phyloP scores from a whole-genome alignment of 2,888 invertebrate species.

The Trachelus troglodyta region DNA sequence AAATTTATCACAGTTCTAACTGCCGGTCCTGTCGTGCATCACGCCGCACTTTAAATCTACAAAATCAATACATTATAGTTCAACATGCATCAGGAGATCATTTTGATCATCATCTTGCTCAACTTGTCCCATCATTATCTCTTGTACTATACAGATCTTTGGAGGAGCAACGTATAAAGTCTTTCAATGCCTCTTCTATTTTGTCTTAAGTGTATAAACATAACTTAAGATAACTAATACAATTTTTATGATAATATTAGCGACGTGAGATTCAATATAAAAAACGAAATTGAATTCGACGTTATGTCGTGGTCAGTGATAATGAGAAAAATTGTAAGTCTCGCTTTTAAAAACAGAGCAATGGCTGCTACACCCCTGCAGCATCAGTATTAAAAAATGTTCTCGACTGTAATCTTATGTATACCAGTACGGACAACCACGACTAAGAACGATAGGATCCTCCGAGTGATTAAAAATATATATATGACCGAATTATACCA shows the following conservation, averaged over 20 bases:
- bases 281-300: background rate
- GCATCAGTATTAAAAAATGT: background rate
- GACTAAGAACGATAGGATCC: background rate
- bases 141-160: background rate
- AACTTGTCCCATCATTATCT: background rate
- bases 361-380: background rate
- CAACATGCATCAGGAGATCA: background rate
- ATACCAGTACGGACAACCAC: background rate
- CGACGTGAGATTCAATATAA: background rate
- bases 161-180: background rate
- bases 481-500: background rate
- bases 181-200: background rate
- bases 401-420: background rate
- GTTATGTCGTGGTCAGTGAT: background rate
- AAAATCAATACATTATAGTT: background rate
- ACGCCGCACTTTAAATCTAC: background rate
- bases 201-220: background rate
- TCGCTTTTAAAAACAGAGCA: background rate
- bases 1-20: conserved; percentile 52
- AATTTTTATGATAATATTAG: background rate
- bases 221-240: background rate
- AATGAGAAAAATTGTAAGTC: background rate
- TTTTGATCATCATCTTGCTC: background rate
- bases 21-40: conserved; percentile 33
- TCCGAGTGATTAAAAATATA: background rate